These are phyloP conservation scores for Habrosyne pyritoides DNA, from an alignment of 2,888 invertebrate genomes.

Conservation along the genomic window DNA sequence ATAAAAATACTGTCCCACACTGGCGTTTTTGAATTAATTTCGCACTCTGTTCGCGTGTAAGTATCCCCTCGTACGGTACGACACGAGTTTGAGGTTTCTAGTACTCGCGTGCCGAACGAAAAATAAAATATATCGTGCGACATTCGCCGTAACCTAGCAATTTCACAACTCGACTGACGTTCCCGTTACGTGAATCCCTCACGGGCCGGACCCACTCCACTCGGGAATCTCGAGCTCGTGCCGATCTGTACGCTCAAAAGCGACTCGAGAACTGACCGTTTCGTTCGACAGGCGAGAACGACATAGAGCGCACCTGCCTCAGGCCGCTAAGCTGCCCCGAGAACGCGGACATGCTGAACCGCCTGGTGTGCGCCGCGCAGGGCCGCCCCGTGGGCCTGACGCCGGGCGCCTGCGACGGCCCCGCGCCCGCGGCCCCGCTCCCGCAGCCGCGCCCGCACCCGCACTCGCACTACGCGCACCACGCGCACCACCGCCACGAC, in stretches of 20 bases:
- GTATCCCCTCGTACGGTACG: conserved; percentile 7
- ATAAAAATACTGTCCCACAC: background rate
- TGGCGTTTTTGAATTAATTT: background rate
- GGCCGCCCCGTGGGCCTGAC: conserved; percentile 42
- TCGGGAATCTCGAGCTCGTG: conserved; percentile 13
- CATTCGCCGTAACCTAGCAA: no score
- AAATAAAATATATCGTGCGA: no score
- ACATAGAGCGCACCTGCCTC: conserved; percentile 62
- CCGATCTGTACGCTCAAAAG: conserved; percentile 1
- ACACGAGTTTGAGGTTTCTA: conserved; percentile 14
- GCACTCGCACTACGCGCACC: conserved; percentile 11
- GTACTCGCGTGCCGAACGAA: background rate
- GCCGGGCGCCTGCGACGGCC: conserved; percentile 40
- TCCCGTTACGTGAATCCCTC: no score
- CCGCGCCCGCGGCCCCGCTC: conserved; percentile 16
- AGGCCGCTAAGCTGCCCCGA: conserved; percentile 29
- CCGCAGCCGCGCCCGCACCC: no score
- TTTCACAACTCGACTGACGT: no score
- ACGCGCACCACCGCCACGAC: conserved; percentile 29
- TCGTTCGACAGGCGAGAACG: conserved; percentile 67
- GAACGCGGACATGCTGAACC: conserved; percentile 58
- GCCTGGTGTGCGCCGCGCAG: conserved; percentile 58
- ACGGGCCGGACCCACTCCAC: no score
- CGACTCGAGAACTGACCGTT: conserved; percentile 18
- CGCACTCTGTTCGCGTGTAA: background rate